A percentile compares a stretch with the other conserved stretches of the same genome.
phyloP scores from a whole-genome alignment of 1,140 invertebrate species.

The Antheraea mylitta region DNA sequence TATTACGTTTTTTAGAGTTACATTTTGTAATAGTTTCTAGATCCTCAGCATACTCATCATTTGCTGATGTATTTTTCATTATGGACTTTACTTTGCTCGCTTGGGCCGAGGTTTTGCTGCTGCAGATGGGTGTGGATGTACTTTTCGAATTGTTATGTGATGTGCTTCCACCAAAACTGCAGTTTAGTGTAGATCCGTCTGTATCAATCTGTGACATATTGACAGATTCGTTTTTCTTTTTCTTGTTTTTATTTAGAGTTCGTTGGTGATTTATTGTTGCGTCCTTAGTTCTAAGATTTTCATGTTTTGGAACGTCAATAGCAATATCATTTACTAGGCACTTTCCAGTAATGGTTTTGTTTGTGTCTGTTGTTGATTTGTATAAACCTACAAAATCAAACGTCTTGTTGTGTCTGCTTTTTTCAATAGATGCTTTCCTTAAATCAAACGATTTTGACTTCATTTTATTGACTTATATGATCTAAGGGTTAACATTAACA shows the following conservation, averaged over 20 bases:
- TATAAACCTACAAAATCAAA: slow-evolving; percentile 51
- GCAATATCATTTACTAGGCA: slow-evolving; percentile 17
- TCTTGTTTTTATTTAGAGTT: slow-evolving; percentile 35
- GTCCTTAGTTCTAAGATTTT: slow-evolving; percentile 22
- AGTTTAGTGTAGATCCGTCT: slow-evolving; percentile 27
- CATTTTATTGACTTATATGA: slow-evolving; percentile 18
- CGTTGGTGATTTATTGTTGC: slow-evolving; percentile 15
- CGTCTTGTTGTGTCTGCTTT: slow-evolving; percentile 38
- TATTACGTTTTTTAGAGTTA: slow-evolving; percentile 54
- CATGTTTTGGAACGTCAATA: slow-evolving; percentile 15
- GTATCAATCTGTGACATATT: slow-evolving; percentile 35
- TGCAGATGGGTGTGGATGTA: slow-evolving; percentile 41
- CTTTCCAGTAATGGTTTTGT: slow-evolving; percentile 24
- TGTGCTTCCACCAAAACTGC: slow-evolving; percentile 14
- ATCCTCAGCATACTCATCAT: slow-evolving; percentile 21
- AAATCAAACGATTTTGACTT: slow-evolving; percentile 44
- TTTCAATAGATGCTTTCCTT: slow-evolving; percentile 20
- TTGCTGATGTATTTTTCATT: slow-evolving; percentile 26
- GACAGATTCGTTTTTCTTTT: slow-evolving; percentile 33
- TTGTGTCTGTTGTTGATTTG: slow-evolving; percentile 42
- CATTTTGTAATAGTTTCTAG: slow-evolving; percentile 2
- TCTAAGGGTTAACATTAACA: neutral
- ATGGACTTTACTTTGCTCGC: slow-evolving; percentile 36
- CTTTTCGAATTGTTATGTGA: slow-evolving; percentile 25
- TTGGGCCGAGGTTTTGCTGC: slow-evolving; percentile 10